phyloP scores from a whole-genome alignment of 1,140 invertebrate genomes.

The Lepidurus arcticus region DNA sequence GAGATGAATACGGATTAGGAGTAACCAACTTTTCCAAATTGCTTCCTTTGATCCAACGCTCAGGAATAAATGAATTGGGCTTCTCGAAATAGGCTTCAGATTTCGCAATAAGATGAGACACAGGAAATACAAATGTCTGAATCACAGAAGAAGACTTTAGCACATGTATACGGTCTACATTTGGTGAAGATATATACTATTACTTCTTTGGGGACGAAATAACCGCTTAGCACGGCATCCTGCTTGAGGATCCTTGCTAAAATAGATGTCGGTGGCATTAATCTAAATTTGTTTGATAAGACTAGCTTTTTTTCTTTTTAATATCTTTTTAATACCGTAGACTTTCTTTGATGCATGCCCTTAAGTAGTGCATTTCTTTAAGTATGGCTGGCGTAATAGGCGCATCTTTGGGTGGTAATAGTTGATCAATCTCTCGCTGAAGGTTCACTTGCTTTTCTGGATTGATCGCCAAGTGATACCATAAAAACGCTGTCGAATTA shows the following conservation, averaged over 20 bases:
- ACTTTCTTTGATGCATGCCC: slow-evolving; percentile 78
- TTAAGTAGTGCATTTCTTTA: slow-evolving; percentile 61
- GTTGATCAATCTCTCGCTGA: slow-evolving; percentile 61
- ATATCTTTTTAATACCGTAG: slow-evolving; percentile 48
- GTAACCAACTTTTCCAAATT: slow-evolving; percentile 41
- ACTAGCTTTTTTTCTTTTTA: background rate
- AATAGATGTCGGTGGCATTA: slow-evolving; percentile 75
- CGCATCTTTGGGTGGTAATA: slow-evolving; percentile 56
- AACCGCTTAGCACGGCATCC: slow-evolving; percentile 67
- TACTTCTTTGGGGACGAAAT: slow-evolving; percentile 69
- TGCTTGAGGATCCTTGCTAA: slow-evolving; percentile 71
- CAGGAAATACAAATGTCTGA: slow-evolving; percentile 75
- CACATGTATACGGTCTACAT: background rate
- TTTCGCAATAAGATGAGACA: slow-evolving; percentile 73
- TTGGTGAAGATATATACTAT: slow-evolving; percentile 40
- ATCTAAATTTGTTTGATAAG: slow-evolving; percentile 37
- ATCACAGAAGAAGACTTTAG: slow-evolving; percentile 42
- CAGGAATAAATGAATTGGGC: slow-evolving; percentile 67
- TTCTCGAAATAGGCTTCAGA: slow-evolving; percentile 70
- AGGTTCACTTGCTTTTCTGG: slow-evolving; percentile 67
- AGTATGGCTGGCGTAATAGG: slow-evolving; percentile 62
- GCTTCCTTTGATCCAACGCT: slow-evolving; percentile 63
- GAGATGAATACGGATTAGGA: slow-evolving; percentile 56
- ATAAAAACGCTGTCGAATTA: slow-evolving; percentile 79
- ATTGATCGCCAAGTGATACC: slow-evolving; percentile 76